Conservation (phyloP, 2,113 vertebrate genomes). For the Meles meles region DNA sequence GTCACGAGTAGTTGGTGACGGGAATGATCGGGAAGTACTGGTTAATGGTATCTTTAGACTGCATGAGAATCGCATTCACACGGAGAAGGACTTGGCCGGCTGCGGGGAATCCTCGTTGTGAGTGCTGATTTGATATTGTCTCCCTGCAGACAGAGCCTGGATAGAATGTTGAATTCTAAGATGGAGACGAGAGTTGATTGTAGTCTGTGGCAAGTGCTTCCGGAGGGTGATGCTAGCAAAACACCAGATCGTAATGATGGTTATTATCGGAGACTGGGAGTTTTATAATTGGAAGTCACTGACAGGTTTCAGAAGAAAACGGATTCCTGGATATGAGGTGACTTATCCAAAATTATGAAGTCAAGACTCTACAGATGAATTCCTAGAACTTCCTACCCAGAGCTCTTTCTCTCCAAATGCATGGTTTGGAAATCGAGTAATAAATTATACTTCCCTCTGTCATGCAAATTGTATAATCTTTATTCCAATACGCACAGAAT, state of each 20-base stretch:
- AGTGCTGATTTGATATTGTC: conserved; percentile 25
- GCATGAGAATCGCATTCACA: not conserved
- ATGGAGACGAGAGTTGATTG: not conserved
- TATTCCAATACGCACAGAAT: not conserved
- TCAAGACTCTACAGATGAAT: not conserved
- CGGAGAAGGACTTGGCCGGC: not conserved
- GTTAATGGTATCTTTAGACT: not conserved
- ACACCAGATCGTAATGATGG: not conserved
- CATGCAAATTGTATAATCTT: not conserved
- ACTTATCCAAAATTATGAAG: not conserved
- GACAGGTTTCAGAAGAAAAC: conserved; percentile 15
- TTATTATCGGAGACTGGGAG: not conserved
- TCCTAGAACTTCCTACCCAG: not conserved
- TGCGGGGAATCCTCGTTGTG: not conserved
- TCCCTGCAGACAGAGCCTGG: not conserved
- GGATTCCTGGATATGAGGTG: not conserved
- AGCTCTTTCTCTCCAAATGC: not conserved
- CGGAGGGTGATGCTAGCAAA: not conserved
- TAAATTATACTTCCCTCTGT: not conserved
- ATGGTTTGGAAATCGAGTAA: not conserved
- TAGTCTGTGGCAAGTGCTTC: not conserved
- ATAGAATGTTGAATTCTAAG: not conserved
- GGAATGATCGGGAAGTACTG: not conserved
- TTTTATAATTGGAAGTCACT: not conserved
- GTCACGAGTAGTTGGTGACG: not conserved